These are phyloP conservation scores for Pluvianellus socialis DNA, from an alignment of 2,113 vertebrate species.

Conservation along the genomic window DNA sequence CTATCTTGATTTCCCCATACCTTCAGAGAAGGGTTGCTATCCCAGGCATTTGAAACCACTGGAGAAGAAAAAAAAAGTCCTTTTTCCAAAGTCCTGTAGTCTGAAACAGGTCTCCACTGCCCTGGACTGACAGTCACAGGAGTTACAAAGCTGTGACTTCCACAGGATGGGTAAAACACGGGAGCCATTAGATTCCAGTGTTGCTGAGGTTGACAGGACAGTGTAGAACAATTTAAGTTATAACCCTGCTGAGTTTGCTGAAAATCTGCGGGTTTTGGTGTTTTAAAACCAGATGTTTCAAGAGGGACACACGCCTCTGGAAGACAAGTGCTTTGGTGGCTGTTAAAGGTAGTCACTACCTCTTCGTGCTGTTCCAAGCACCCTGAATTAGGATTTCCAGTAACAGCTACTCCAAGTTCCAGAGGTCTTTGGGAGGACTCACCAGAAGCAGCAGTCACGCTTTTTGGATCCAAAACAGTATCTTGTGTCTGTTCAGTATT, in stretches of 20 bases:
- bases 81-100: conserved; percentile 19
- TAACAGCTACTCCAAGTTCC: background rate
- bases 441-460: background rate
- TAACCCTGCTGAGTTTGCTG: conserved; percentile 12
- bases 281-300: conserved; percentile 49
- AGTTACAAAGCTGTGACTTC: conserved; percentile 80
- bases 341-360: background rate
- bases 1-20: conserved; percentile 75
- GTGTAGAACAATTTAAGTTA: conserved; percentile 30
- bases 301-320: background rate
- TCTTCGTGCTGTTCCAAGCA: background rate
- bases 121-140: conserved; percentile 78
- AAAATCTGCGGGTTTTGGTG: conserved; percentile 30
- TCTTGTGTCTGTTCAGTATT: conserved; percentile 19
- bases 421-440: background rate
- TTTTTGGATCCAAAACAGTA: background rate
- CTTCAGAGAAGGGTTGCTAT: conserved; percentile 68
- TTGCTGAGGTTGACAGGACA: background rate
- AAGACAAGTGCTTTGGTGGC: conserved; percentile 5
- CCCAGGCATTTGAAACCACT: conserved; percentile 68
- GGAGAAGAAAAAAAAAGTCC: conserved; percentile 61
- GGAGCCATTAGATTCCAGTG: conserved; percentile 85
- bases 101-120: conserved; percentile 68
- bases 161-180: conserved; percentile 74
- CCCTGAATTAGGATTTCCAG: background rate